A percentile compares a stretch with the other conserved stretches of the same genome.
Conservation (phyloP, 1,140 invertebrate species). For the Cepaea nemoralis region DNA sequence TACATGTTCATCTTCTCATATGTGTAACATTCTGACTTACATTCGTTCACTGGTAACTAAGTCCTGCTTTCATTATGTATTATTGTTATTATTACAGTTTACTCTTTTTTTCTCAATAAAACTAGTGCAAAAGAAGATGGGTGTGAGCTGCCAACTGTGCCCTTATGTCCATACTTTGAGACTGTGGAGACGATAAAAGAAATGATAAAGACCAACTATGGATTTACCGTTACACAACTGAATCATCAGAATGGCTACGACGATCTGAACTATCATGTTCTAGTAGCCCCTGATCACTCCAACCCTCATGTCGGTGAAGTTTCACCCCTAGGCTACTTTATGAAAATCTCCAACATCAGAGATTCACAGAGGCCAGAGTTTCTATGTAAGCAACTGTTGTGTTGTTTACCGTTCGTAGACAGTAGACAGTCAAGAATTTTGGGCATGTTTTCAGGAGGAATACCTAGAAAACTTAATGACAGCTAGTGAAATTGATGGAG, state of each 20-base stretch:
- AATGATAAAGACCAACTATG: conserved; percentile 75
- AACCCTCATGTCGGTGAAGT: conserved; percentile 57
- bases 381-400: conserved; percentile 71
- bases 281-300: conserved; percentile 48
- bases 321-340: conserved; percentile 78
- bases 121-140: background rate
- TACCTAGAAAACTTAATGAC: too few species aligned
- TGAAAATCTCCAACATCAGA: conserved; percentile 86
- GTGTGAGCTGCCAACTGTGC: background rate
- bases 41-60: too few species aligned
- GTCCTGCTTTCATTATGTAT: too few species aligned
- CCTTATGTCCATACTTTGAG: conserved; percentile 9
- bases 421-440: too few species aligned
- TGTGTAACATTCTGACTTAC: too few species aligned
- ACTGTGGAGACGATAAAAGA: background rate
- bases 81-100: too few species aligned
- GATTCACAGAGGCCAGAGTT: conserved; percentile 80
- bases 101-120: background rate
- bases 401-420: too few species aligned
- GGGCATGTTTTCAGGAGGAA: too few species aligned
- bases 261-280: conserved; percentile 82
- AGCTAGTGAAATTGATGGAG: too few species aligned
- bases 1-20: too few species aligned
- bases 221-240: conserved; percentile 77
- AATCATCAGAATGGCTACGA: conserved; percentile 84